Base-by-base conservation (phyloP, 2,888 invertebrate species). In the Mythimna pallens region DNA sequence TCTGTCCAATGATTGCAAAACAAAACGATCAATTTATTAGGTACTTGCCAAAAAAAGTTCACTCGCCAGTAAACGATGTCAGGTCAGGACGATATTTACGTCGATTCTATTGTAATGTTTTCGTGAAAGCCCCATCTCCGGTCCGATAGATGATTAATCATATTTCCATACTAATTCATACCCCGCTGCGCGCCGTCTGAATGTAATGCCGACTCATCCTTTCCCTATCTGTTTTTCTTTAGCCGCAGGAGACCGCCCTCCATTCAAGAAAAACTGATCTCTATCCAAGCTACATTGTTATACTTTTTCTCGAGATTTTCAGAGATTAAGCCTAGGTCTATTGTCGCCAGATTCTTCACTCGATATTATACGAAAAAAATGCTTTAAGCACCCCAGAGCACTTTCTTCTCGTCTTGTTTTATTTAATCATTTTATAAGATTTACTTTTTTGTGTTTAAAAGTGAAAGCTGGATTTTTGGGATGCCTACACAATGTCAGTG, bases 141-240 rank as follows among this genome's bases (percentile, higher is more conserved):
- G 57, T 73, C 76, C 61, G 69, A 73, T 66, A 68, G 69, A 62
- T 73, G 61, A 85, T 84, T 82, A 82, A 82, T 85, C 82, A 79
- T 70, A 75, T 80, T 80, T 77, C 72, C 67, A 79, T 84, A 79
- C 62, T 74, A 78, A 84, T 85, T 82, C 78, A 80, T 83, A 73
- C 64, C 78, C 78, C 67, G 71, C 83, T 71, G 77, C 65, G 81
- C 66, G 65, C 54, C 64, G 71, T 66, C 70, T 70, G 54, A 71
- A 76, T 78, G 66, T 75, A 75, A 80, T 79, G 84, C 73, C 63
- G 65, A 74, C 63, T 83, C 66, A 71, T 70, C 55, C 61, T 73
- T 68, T 34, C 20, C 50, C 76, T 79, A 76, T 76, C 80, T 81
- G 64, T 75, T 75, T 78, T 84, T 77, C 75, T 59, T 55, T 59